phyloP scores from a whole-genome alignment of 1,140 invertebrate species.

The Monochamus saltuarius region DNA sequence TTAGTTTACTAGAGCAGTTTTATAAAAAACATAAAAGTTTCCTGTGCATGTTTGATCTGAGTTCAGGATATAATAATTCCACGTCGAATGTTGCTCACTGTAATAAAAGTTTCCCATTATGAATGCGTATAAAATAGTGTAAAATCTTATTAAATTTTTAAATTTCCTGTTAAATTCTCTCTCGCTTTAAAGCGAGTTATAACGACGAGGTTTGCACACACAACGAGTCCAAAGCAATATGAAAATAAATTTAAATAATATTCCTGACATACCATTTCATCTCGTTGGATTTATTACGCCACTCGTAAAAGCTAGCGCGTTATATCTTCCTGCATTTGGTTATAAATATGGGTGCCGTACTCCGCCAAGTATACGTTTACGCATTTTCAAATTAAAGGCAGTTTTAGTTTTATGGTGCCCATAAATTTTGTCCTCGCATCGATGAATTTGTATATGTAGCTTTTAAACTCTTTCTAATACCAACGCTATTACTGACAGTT shows the following conservation, averaged over 20 bases:
- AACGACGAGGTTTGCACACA: not conserved
- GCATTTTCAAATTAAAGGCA: constrained; percentile 27
- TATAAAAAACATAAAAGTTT: too few species aligned
- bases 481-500: too few species aligned
- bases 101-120: too few species aligned
- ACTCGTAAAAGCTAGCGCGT: constrained; percentile 29
- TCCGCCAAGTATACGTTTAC: constrained; percentile 12
- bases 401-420: constrained; percentile 27
- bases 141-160: too few species aligned
- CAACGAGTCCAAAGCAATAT: constrained; percentile 4
- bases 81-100: too few species aligned
- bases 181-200: not conserved
- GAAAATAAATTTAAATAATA: constrained; percentile 30
- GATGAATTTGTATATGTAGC: constrained; percentile 12
- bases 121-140: too few species aligned
- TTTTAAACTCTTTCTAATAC: too few species aligned
- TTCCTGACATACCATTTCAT: constrained; percentile 32
- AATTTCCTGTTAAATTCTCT: too few species aligned
- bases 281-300: constrained; percentile 36
- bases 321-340: constrained; percentile 23
- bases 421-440: constrained; percentile 29
- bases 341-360: constrained; percentile 26
- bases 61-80: too few species aligned
- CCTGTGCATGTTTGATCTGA: too few species aligned
- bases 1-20: too few species aligned